Conservation (phyloP, 2,888 invertebrate genomes). For the Zeuzera pyrina region DNA sequence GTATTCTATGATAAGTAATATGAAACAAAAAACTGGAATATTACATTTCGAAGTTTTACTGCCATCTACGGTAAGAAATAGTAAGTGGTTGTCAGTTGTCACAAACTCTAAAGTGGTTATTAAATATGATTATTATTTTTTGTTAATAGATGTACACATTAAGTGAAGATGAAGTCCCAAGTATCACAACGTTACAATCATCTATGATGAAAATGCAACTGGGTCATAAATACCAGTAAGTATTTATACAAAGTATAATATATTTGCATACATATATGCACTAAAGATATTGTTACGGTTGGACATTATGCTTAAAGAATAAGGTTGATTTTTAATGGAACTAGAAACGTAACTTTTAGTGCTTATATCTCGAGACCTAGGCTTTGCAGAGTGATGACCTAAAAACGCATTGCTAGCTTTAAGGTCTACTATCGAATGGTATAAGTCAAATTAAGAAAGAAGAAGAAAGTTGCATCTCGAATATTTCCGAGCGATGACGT, state of each 20-base stretch:
- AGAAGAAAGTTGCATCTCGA: too few species aligned
- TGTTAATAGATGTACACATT: conserved; percentile 72
- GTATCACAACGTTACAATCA: conserved; percentile 75
- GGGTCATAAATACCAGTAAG: conserved; percentile 43
- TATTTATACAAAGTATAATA: too few species aligned
- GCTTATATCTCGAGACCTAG: too few species aligned
- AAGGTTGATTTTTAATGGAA: too few species aligned
- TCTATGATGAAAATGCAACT: conserved; percentile 69
- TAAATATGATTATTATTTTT: neutral
- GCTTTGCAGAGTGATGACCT: too few species aligned
- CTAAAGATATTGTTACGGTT: too few species aligned
- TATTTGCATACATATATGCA: neutral
- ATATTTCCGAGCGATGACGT: too few species aligned
- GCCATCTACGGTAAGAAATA: conserved; percentile 53
- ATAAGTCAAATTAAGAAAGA: too few species aligned
- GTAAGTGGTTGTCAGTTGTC: neutral
- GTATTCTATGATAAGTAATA: conserved; percentile 68
- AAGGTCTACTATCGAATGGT: too few species aligned
- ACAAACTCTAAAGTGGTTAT: neutral
- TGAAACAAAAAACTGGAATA: conserved; percentile 57
- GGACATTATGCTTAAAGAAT: too few species aligned
- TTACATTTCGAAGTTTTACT: conserved; percentile 61
- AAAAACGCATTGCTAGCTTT: too few species aligned
- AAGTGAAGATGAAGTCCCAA: conserved; percentile 79
- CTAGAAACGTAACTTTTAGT: too few species aligned